These are phyloP conservation scores for Zosterops borbonicus DNA, from an alignment of 2,113 vertebrate genomes.

Conservation along the genomic window DNA sequence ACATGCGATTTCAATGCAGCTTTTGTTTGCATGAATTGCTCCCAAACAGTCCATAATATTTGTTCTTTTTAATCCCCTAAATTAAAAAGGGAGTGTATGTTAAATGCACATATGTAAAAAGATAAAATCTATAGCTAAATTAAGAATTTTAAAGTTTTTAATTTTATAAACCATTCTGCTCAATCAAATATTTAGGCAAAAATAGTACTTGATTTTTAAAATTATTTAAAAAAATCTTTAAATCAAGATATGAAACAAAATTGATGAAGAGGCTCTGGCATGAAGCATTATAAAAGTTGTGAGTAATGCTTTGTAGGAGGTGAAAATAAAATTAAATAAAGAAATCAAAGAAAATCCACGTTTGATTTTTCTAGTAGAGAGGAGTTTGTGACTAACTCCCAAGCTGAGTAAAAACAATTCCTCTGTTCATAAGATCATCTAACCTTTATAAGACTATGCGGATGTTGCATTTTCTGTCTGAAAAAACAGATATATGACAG, in stretches of 20 bases:
- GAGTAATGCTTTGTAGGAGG: not conserved
- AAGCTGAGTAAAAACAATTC: not conserved
- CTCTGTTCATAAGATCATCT: not conserved
- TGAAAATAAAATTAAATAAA: not conserved
- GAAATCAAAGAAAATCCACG: not conserved
- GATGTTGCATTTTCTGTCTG: not conserved
- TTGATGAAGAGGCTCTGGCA: not conserved
- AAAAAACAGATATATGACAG: not conserved
- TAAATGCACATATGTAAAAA: not conserved
- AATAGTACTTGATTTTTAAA: not conserved
- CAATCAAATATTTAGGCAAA: not conserved
- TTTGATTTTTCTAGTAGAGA: not conserved
- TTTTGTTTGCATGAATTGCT: not conserved
- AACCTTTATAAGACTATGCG: not conserved
- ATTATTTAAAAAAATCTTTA: not conserved
- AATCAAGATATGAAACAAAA: not conserved
- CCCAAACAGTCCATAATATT: not conserved
- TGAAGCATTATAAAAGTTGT: not conserved
- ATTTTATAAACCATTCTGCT: not conserved
- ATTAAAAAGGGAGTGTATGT: not conserved
- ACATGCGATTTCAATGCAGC: fast-evolving
- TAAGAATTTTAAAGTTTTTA: not conserved
- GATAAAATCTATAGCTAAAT: not conserved
- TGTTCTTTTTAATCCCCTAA: not conserved
- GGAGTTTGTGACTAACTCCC: not conserved